Evolutionary conservation across 1,140 invertebrate genomes (phyloP), one percentile per base, ranked within the genome.

Genomic region (Caerostris darwini): DNA sequence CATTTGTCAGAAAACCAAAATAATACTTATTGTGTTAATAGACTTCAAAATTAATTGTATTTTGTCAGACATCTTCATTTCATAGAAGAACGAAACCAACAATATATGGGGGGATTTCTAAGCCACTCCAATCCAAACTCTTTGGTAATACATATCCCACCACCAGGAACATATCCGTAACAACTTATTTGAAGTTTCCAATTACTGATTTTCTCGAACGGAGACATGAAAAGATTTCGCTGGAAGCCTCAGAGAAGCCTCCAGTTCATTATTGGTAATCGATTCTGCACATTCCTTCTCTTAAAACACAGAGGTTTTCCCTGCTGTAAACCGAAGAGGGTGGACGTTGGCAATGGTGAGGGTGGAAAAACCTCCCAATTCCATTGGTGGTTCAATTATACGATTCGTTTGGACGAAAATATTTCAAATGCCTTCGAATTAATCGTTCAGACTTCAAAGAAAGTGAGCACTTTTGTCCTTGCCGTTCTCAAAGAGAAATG

Each of bases 171-270:
- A 85, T 10, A 57, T 58, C 56, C 83, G 56, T 85, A 58, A 85
- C 83, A 85, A 59, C 83, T 58, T 85, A 85, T 85, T 85, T 85
- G 83, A 85, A 85, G 83, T 85, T 85, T 85, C 83, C 83, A 85
- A 85, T 85, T 85, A 85, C 83, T 58, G 83, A 85, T 85, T 85
- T 85, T 85, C 83, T n/a, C 57, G 83, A 59, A 54, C 56, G 34
- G 71, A 58, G n/a, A 57, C 12, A 19, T 57, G 83, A 85, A 85
- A 85, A 85, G 83, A 17, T 58, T 85, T 59, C 58, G 17, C 83
- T 85, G 83, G 56, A n/a, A 57, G 53, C n/a, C 50, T 81, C 12
- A 12, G 19, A 77, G 83, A 85, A 58, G 83, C 7, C 83, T 34
- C 83, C 10, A 77, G 71, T 77, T 77, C 71, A 77, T 77, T 77